phyloP scores from a whole-genome alignment of 1,140 invertebrate genomes.

The Apis laboriosa region DNA sequence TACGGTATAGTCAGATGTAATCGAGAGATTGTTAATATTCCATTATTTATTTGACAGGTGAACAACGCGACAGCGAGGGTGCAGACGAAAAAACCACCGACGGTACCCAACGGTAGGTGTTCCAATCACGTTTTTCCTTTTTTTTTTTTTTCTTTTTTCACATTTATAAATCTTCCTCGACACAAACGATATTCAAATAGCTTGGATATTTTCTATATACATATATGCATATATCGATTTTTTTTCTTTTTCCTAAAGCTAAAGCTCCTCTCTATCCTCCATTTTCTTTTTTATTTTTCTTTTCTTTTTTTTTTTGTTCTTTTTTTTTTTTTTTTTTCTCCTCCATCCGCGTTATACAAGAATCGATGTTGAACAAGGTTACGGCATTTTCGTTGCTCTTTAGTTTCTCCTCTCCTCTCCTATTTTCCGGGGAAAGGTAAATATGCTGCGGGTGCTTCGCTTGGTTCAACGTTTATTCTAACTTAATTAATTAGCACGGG shows the following conservation, averaged over 20 bases:
- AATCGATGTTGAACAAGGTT: not conserved
- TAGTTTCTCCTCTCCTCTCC: not conserved
- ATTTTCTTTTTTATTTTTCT: too few relatives aligned
- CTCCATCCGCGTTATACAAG: not conserved
- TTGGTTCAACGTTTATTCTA: not conserved
- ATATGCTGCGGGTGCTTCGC: not conserved
- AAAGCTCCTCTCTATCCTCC: too few relatives aligned
- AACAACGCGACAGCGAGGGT: conserved; percentile 99
- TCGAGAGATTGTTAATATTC: conserved; percentile 16
- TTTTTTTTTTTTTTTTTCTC: too few relatives aligned
- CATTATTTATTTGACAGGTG: conserved; percentile 85
- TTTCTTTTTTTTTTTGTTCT: too few relatives aligned
- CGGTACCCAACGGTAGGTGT: conserved; percentile 94
- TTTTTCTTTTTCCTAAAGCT: too few relatives aligned
- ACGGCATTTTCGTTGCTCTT: not conserved
- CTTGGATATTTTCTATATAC: too few relatives aligned
- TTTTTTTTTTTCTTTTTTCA: conserved; percentile 24
- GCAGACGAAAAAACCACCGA: conserved; percentile 97
- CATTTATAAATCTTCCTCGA: not conserved
- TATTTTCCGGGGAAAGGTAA: not conserved
- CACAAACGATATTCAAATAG: not conserved
- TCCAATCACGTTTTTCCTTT: not conserved
- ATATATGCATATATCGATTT: too few relatives aligned
- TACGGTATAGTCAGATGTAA: not conserved
- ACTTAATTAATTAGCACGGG: not conserved